Conservation (phyloP, 2,888 invertebrate genomes). For the Acheta domesticus region DNA sequence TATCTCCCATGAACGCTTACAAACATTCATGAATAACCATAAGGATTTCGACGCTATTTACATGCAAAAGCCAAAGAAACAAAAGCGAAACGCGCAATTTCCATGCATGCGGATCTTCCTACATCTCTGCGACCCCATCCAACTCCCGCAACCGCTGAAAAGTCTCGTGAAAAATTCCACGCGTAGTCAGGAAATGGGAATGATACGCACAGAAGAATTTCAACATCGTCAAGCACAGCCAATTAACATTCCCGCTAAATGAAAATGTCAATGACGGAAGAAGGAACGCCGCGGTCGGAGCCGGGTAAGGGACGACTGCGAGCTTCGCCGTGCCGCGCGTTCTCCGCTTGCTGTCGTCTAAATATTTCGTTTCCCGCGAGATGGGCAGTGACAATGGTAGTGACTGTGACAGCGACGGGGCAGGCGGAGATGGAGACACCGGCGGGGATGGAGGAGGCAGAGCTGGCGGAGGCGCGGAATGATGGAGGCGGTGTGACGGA, state of each 20-base stretch:
- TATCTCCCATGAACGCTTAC: too few relatives aligned
- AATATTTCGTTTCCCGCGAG: neutral
- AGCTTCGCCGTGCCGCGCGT: neutral
- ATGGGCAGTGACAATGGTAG: neutral
- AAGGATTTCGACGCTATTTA: too few relatives aligned
- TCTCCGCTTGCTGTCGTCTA: neutral
- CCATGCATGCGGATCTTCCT: too few relatives aligned
- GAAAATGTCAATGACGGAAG: slow-evolving; percentile 8
- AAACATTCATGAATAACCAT: too few relatives aligned
- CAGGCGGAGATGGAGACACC: neutral
- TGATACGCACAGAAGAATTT: neutral
- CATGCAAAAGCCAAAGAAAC: too few relatives aligned
- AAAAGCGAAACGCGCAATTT: too few relatives aligned
- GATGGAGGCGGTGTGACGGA: neutral
- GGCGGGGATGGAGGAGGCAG: neutral
- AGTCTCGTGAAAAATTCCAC: too few relatives aligned
- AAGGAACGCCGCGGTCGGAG: neutral
- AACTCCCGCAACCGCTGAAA: too few relatives aligned
- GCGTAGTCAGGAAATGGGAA: neutral
- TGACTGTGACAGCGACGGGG: neutral
- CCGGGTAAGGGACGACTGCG: neutral
- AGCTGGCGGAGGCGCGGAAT: neutral
- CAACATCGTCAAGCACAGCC: neutral
- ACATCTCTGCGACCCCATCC: too few relatives aligned
- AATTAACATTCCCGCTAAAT: slow-evolving; percentile 18